Percentiles rank a stretch among this genome's conserved stretches.
These are phyloP conservation scores for Onychorhynchus coronatus DNA, from an alignment of 2,113 vertebrate genomes.

Conservation along the genomic window DNA sequence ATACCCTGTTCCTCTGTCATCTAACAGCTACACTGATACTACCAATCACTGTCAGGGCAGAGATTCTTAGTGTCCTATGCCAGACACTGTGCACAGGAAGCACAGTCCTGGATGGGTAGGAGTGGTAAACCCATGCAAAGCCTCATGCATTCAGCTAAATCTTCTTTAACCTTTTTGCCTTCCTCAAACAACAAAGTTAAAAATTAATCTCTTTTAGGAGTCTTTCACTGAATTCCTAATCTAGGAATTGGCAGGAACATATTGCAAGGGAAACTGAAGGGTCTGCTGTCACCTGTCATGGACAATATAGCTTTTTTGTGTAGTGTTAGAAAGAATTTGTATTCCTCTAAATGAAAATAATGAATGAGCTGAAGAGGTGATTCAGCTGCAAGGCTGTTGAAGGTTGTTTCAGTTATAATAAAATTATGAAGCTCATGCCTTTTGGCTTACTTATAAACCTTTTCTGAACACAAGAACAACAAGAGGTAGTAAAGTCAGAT, in stretches of 20 bases:
- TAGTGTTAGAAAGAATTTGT: neutral
- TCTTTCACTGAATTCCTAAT: neutral
- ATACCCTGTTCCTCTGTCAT: neutral
- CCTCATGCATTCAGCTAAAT: neutral
- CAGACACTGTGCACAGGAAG: accelerated
- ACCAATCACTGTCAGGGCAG: neutral
- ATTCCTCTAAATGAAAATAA: neutral
- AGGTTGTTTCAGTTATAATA: neutral
- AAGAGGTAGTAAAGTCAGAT: neutral
- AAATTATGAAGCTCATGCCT: neutral
- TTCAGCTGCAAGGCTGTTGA: neutral
- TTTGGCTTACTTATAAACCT: neutral
- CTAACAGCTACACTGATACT: neutral
- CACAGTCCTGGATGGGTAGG: neutral
- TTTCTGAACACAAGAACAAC: neutral
- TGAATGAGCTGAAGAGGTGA: neutral
- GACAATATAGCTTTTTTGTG: neutral
- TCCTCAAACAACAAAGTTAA: neutral
- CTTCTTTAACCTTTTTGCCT: neutral
- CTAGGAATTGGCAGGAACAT: neutral
- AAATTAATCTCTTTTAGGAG: neutral
- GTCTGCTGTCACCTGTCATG: neutral
- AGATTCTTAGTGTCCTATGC: neutral
- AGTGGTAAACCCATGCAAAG: neutral
- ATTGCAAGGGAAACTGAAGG: neutral